Conservation (phyloP, 1,140 invertebrate genomes). For the Oryctes rhinoceros region DNA sequence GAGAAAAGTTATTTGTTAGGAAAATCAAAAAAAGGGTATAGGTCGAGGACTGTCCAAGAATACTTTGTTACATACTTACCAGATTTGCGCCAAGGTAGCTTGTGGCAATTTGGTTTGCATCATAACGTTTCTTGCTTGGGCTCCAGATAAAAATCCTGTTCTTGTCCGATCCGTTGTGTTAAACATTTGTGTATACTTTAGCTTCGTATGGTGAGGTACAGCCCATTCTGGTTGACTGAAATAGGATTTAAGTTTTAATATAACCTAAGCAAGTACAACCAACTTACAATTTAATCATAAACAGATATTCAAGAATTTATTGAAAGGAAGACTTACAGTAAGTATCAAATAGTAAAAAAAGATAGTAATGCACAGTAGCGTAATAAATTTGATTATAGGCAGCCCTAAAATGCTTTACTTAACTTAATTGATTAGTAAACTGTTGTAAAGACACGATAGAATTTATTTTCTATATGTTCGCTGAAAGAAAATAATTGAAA, state of each 20-base stretch:
- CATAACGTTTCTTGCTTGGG: slow-evolving; percentile 92
- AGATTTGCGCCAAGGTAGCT: slow-evolving; percentile 90
- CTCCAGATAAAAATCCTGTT: slow-evolving; percentile 87
- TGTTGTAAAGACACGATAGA: no score
- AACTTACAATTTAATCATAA: not conserved
- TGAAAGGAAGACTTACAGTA: no score
- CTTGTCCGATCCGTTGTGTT: slow-evolving; percentile 90
- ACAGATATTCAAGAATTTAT: no score
- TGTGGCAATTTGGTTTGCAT: slow-evolving; percentile 94
- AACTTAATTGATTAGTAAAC: no score
- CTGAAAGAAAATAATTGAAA: no score
- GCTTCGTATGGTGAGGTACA: slow-evolving; percentile 87
- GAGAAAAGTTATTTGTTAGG: no score
- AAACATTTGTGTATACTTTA: slow-evolving; percentile 96
- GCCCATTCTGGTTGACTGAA: slow-evolving; percentile 77
- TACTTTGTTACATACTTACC: slow-evolving; percentile 65
- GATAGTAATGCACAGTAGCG: no score
- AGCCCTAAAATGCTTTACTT: no score
- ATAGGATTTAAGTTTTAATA: slow-evolving; percentile 14
- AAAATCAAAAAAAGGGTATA: no score
- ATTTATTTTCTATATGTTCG: no score
- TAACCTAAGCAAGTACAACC: not conserved
- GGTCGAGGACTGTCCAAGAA: no score
- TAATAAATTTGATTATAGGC: not conserved
- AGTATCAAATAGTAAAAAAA: no score